phyloP scores from a whole-genome alignment of 2,888 invertebrate species.

The Phragmatobia fuliginosa region DNA sequence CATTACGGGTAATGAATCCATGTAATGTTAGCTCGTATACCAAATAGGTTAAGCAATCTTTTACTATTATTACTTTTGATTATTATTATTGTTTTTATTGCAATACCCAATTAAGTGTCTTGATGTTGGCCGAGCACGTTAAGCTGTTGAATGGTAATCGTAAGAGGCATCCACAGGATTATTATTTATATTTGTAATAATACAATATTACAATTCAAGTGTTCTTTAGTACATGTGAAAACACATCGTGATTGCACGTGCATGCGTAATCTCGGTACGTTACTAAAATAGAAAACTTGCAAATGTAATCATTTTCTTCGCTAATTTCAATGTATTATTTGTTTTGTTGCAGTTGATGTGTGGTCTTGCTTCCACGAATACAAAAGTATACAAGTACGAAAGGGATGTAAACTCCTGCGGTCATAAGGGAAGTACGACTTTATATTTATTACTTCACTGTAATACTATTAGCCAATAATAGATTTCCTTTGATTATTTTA shows the following conservation, averaged over 20 bases:
- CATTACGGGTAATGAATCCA: too few species aligned
- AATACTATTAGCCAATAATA: slow-evolving; percentile 13
- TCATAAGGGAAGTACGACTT: slow-evolving; percentile 17
- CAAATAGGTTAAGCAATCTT: too few species aligned
- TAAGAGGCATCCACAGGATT: too few species aligned
- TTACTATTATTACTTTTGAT: too few species aligned
- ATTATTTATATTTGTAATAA: slow-evolving; percentile 14
- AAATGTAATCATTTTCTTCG: slow-evolving; percentile 30
- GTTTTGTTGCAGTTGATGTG: slow-evolving; percentile 11
- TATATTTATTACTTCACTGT: slow-evolving; percentile 18
- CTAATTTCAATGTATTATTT: slow-evolving; percentile 22
- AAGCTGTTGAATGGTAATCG: too few species aligned
- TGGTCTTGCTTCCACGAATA: slow-evolving; percentile 8
- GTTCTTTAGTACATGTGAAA: slow-evolving; percentile 21
- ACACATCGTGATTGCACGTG: slow-evolving; percentile 42
- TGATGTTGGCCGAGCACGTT: too few species aligned
- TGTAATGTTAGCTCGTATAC: too few species aligned
- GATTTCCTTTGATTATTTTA: slow-evolving; percentile 14
- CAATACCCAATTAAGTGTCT: too few species aligned
- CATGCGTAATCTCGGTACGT: slow-evolving; percentile 29
- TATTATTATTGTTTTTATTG: too few species aligned
- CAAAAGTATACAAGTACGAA: not conserved
- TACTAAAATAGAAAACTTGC: slow-evolving; percentile 44
- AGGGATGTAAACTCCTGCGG: not conserved
- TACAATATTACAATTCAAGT: slow-evolving; percentile 24